Conservation (phyloP, 2,797 vertebrate species). For the Acridotheres tristis region DNA sequence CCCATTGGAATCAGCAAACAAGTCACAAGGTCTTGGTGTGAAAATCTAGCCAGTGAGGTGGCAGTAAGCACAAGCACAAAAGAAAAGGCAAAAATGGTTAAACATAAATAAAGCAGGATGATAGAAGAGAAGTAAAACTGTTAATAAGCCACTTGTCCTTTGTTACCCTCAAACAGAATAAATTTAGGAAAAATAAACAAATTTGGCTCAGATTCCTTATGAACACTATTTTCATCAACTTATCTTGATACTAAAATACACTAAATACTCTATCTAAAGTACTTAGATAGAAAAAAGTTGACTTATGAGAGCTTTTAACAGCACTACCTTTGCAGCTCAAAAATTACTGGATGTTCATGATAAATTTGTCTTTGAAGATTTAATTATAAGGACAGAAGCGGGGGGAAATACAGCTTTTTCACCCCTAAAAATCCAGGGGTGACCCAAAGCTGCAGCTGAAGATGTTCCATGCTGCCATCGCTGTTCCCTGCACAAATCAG, state of each 20-base stretch:
- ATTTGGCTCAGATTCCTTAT: not conserved
- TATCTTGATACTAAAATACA: not conserved
- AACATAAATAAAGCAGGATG: not conserved
- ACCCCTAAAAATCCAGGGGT: not conserved
- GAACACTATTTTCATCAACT: not conserved
- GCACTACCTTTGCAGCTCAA: not conserved
- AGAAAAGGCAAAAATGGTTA: slow-evolving; percentile 45
- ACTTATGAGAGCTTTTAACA: not conserved
- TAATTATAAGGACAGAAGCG: not conserved
- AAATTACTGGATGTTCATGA: not conserved
- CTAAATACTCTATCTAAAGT: too few relatives aligned
- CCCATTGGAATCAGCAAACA: slow-evolving; percentile 90
- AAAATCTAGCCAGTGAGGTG: slow-evolving; percentile 81
- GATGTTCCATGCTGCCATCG: rapidly evolving
- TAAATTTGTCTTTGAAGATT: not conserved
- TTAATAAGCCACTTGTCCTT: not conserved
- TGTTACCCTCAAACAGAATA: not conserved
- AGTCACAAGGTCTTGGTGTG: slow-evolving; percentile 87
- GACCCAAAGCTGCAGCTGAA: not conserved
- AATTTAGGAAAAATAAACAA: not conserved
- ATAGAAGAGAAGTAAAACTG: not conserved
- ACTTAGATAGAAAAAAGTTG: not conserved
- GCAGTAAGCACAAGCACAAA: slow-evolving; percentile 62
- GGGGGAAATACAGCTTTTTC: not conserved
- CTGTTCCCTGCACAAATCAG: not conserved